Percentiles rank a stretch among this genome's conserved stretches.
phyloP scores from a whole-genome alignment of 2,797 vertebrate species.

The Clarias platycephalus region DNA sequence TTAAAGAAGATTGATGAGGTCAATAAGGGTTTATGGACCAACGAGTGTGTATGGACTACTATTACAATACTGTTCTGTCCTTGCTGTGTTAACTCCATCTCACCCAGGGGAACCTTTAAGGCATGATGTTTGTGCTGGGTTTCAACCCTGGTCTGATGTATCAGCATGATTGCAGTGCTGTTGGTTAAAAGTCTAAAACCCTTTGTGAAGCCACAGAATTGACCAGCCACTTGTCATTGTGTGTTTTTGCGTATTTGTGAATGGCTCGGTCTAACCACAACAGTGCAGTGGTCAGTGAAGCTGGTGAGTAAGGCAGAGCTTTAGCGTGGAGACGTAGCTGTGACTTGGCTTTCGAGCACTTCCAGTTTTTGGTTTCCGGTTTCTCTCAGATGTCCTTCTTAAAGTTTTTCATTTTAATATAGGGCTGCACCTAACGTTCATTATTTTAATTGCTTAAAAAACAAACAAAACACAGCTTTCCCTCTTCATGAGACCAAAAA shows the following conservation, averaged over 20 bases:
- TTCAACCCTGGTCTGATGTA: not conserved
- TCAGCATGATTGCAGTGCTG: slow-evolving; percentile 13
- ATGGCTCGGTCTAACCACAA: slow-evolving; percentile 78
- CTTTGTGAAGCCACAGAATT: slow-evolving; percentile 17
- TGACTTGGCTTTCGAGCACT: slow-evolving; percentile 22
- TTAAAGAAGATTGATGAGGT: slow-evolving; percentile 3
- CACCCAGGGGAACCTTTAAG: slow-evolving; percentile 6
- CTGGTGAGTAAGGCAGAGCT: slow-evolving; percentile 78
- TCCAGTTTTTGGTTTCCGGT: not conserved
- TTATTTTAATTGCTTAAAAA: too few species aligned
- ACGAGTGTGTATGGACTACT: not conserved
- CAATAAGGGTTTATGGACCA: slow-evolving; percentile 5
- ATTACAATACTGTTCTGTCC: not conserved
- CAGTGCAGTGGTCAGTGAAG: slow-evolving; percentile 91
- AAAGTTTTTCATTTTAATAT: not conserved
- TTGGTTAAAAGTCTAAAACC: slow-evolving; percentile 10
- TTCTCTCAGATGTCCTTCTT: slow-evolving; percentile 30
- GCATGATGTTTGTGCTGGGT: slow-evolving; percentile 3
- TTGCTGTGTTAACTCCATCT: slow-evolving; percentile 27
- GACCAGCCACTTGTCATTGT: slow-evolving; percentile 32
- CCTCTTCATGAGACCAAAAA: too few species aligned
- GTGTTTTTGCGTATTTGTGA: slow-evolving; percentile 39
- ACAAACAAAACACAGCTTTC: too few species aligned
- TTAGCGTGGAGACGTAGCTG: slow-evolving; percentile 42
- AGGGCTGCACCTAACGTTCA: too few species aligned